Evolutionary conservation across 2,888 invertebrate species (phyloP), one percentile per base, ranked within the genome.

Genomic region (Mactromeris polynyma): DNA sequence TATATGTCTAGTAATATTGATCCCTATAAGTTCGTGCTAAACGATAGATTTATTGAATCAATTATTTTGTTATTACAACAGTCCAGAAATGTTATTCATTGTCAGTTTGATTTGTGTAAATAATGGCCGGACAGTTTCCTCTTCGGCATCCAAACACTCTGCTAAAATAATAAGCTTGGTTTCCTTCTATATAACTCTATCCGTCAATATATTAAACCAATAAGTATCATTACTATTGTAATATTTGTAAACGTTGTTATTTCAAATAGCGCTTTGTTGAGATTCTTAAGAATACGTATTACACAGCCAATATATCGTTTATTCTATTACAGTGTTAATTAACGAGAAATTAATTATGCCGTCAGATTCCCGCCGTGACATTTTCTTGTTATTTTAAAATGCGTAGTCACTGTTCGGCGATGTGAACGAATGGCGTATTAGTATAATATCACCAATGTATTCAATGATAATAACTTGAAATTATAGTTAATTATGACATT

Each of bases 41-140:
- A 73, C 36, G 33, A 73, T 73, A 33, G 73, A 73, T 73, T 73
- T 73, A 73, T 73, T 36, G 73, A 36, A 73, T 33, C 73, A 73
- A 31, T 33, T 33, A 73, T 73, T 73, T 36, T 73, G 73, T 73
- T 73, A 73, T 73, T 73, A 73, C 36, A 73, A 73, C 1, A 17
- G 36, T 36, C 36, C 17, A 36, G 73, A 73, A 36, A 36, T 73
- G 36, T 73, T 73, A 33, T 73, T 73, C 73, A 73, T 33, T 69
- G 69, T 69, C 6, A 4, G 17, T 73, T 73, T n/a, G 3, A 33
- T 73, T 64, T 73, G 36, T 33, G 19, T 73, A 73, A 73, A 73
- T 26, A 64, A n/a, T n/a, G 58, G 26, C 26, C 26, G 58, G n/a
- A 64, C 58, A 3, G 1, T 64, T 2, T 64, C 26, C 26, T 9